phyloP scores from a whole-genome alignment of 2,888 invertebrate genomes.

The Eurytoma adleriae region DNA sequence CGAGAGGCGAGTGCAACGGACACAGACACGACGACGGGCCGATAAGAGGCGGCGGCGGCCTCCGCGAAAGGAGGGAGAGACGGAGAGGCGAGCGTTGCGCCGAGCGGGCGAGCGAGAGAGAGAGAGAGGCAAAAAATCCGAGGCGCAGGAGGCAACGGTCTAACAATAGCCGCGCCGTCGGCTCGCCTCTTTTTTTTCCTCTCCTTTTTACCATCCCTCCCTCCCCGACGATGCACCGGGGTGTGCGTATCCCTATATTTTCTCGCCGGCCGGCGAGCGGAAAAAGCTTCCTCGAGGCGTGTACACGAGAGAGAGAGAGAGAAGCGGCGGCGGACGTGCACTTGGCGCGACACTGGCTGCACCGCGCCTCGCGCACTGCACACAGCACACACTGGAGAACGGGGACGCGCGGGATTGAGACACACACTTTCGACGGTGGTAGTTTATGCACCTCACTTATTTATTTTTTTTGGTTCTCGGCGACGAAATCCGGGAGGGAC shows the following conservation, averaged over 20 bases:
- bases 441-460: too few relatives aligned
- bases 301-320: neutral
- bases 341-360: neutral
- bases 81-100: neutral
- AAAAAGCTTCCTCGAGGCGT: neutral
- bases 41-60: conserved; percentile 7
- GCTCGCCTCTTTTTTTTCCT: too few relatives aligned
- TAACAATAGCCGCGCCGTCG: conserved; percentile 40
- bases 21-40: neutral
- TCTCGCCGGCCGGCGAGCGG: neutral
- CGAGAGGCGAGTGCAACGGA: conserved; percentile 22
- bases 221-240: neutral
- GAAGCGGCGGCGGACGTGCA: neutral
- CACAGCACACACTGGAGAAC: too few relatives aligned
- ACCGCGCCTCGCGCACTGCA: too few relatives aligned
- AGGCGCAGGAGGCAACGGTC: conserved; percentile 17
- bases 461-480: too few relatives aligned
- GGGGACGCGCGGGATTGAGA: too few relatives aligned
- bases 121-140: conserved; percentile 20
- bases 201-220: neutral
- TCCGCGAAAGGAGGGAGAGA: neutral
- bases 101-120: conserved; percentile 1
- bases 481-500: too few relatives aligned
- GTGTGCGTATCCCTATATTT: neutral
- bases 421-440: too few relatives aligned